Evolutionary conservation across 2,888 invertebrate genomes (phyloP).

Genomic region (Drosophila limbata): DNA sequence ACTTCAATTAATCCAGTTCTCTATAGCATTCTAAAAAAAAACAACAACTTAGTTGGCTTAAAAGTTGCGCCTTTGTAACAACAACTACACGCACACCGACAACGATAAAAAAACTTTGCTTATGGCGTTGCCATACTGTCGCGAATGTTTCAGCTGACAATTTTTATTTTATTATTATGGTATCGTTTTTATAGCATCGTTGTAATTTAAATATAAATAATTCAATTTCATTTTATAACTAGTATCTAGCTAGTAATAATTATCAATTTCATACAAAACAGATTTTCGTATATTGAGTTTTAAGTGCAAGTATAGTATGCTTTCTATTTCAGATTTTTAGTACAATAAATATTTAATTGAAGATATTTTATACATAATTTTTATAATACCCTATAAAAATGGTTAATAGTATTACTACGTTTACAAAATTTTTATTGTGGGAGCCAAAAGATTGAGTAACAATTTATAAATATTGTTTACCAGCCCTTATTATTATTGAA

Average conservation of each 20-base stretch:
- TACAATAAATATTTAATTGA: constrained; percentile 54
- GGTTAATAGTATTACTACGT: constrained; percentile 23
- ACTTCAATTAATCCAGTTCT: background rate
- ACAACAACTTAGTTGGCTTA: constrained; percentile 29
- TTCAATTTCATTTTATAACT: constrained; percentile 41
- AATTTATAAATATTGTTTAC: constrained; percentile 38
- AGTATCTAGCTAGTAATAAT: constrained; percentile 34
- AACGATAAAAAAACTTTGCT: constrained; percentile 6
- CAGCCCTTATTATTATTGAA: constrained; percentile 45
- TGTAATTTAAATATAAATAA: constrained; percentile 19
- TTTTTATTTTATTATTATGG: background rate
- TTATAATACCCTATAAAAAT: constrained; percentile 37
- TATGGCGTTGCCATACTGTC: constrained; percentile 41
- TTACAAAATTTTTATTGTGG: constrained; percentile 36
- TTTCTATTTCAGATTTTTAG: constrained; percentile 35
- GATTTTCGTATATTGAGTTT: constrained; percentile 33
- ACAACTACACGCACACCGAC: constrained; percentile 9
- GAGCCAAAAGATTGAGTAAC: constrained; percentile 24
- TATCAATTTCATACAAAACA: constrained; percentile 38
- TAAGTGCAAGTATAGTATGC: constrained; percentile 39
- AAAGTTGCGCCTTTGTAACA: constrained; percentile 50
- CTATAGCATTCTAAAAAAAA: constrained; percentile 36
- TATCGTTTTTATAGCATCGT: background rate
- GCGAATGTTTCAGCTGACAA: constrained; percentile 28
- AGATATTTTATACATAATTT: constrained; percentile 42